Percentiles rank a stretch among this genome's conserved stretches.
Conservation (phyloP, 1,140 invertebrate species). For the Meloidogyne exigua region DNA sequence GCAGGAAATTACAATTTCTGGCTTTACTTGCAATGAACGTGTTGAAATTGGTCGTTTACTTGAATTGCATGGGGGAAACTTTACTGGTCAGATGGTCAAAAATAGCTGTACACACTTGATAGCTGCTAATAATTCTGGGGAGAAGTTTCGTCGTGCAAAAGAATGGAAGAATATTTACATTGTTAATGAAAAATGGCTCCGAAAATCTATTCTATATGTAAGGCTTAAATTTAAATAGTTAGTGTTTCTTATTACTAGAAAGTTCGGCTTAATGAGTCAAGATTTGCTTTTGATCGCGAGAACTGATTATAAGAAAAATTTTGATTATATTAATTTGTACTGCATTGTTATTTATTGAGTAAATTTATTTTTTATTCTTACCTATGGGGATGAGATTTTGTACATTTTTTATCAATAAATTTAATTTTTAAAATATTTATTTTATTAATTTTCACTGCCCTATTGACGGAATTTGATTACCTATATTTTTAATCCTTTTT, state of each 20-base stretch:
- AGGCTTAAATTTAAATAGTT: background rate
- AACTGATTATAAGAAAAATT: background rate
- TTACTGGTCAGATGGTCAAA: constrained; percentile 23
- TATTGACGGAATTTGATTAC: too few species aligned
- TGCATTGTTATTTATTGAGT: too few species aligned
- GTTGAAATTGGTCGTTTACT: constrained; percentile 16
- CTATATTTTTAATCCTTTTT: too few species aligned
- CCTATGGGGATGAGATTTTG: too few species aligned
- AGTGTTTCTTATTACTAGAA: background rate
- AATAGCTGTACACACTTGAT: constrained; percentile 21
- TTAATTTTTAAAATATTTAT: too few species aligned
- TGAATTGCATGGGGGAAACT: constrained; percentile 24
- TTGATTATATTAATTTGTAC: background rate
- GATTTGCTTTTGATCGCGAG: background rate
- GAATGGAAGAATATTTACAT: constrained; percentile 18
- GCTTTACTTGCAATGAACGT: background rate
- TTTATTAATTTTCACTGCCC: too few species aligned
- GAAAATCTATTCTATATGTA: constrained; percentile 22
- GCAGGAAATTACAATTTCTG: constrained; percentile 23
- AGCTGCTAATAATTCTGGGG: constrained; percentile 10
- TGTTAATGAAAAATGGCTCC: constrained; percentile 17
- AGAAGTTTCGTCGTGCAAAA: constrained; percentile 17
- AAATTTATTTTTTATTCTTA: too few species aligned
- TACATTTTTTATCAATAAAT: too few species aligned
- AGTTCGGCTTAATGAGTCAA: background rate